phyloP scores from a whole-genome alignment of 2,888 invertebrate species.

The Erebia aethiops region DNA sequence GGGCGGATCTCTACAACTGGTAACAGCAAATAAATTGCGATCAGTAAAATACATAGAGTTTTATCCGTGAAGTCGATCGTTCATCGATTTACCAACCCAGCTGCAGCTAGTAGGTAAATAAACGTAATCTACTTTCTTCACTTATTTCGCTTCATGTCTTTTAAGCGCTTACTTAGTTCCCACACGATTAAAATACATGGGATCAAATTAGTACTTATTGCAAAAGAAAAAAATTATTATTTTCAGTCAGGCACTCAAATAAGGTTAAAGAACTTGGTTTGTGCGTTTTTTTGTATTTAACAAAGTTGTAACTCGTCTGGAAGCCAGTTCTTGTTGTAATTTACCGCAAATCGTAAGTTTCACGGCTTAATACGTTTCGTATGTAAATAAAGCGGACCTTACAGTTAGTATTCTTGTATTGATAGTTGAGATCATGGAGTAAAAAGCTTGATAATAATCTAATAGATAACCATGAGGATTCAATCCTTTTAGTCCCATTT shows the following conservation, averaged over 20 bases:
- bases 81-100: no score
- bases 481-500: no score
- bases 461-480: no score
- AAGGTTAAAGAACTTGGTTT: slow-evolving; percentile 11
- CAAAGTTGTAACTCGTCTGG: not conserved
- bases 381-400: slow-evolving; percentile 33
- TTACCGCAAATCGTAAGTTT: slow-evolving; percentile 24
- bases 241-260: not conserved
- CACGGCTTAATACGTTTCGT: slow-evolving; percentile 21
- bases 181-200: no score
- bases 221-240: not conserved
- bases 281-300: not conserved
- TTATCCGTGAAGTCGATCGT: no score
- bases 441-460: not conserved
- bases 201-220: not conserved
- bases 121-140: no score
- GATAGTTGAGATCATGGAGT: not conserved
- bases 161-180: no score
- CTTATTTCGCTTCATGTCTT: no score
- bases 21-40: no score
- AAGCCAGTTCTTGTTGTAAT: slow-evolving; percentile 15
- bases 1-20: no score
- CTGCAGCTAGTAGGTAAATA: no score
- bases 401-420: slow-evolving; percentile 29
- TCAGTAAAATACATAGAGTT: no score